phyloP scores from a whole-genome alignment of 2,888 invertebrate species.

The Ctena decussata region DNA sequence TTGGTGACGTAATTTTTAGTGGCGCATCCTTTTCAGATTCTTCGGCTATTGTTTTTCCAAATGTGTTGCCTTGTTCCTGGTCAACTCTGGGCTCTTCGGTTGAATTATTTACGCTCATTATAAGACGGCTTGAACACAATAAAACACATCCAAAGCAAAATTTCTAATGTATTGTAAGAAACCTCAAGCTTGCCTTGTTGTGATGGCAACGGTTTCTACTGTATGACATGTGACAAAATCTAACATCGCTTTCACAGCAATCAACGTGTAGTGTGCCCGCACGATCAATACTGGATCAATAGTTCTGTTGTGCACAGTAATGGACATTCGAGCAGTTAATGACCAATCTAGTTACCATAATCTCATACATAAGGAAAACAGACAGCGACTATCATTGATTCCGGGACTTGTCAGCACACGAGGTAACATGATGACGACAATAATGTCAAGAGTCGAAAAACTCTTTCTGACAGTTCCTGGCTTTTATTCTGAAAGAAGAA shows the following conservation, averaged over 20 bases:
- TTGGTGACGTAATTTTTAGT: background rate
- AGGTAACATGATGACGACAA: no score
- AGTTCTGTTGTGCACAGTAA: no score
- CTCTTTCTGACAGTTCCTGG: no score
- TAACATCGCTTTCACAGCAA: background rate
- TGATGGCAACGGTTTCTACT: constrained; percentile 4
- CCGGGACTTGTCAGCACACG: no score
- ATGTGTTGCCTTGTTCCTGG: background rate
- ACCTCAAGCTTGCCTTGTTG: background rate
- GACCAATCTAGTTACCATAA: no score
- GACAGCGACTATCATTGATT: no score
- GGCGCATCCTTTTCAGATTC: background rate
- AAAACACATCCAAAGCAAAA: background rate
- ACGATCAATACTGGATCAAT: no score
- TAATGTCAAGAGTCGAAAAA: no score
- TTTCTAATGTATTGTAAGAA: background rate
- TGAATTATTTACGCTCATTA: background rate
- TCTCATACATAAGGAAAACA: no score
- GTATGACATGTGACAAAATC: background rate
- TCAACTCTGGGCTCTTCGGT: background rate
- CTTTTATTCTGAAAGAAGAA: no score
- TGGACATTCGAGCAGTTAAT: no score
- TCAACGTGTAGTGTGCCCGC: no score
- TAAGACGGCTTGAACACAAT: background rate
- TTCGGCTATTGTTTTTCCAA: background rate